Evolutionary conservation across 2,113 vertebrate genomes (phyloP).

Genomic region (Eidolon helvum): DNA sequence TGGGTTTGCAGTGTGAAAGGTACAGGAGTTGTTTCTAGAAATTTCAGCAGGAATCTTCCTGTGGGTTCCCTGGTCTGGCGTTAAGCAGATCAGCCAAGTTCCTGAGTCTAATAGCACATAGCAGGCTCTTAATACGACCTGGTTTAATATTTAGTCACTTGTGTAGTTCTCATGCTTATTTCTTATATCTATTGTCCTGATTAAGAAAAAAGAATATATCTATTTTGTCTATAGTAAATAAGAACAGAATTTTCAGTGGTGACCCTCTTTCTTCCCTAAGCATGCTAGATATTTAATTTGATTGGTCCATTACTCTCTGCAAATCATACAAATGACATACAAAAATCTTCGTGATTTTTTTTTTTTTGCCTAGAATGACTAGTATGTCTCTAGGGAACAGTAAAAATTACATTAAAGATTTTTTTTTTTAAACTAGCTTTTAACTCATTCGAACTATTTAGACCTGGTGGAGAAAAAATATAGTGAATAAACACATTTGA

Average conservation of each 20-base stretch:
- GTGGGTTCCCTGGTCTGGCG: too few relatives aligned
- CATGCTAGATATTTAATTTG: not conserved
- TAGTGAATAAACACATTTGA: not conserved
- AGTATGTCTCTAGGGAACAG: not conserved
- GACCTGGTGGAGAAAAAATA: not conserved
- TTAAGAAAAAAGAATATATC: not conserved
- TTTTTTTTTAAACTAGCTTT: conserved; percentile 26
- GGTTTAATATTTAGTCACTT: too few relatives aligned
- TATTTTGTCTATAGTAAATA: not conserved
- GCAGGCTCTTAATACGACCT: too few relatives aligned
- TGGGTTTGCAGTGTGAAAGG: too few relatives aligned
- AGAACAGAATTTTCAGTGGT: not conserved
- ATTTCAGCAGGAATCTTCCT: too few relatives aligned
- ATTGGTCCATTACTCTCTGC: not conserved
- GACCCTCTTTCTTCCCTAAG: not conserved
- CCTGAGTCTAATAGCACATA: too few relatives aligned
- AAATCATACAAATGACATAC: not conserved
- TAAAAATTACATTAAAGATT: not conserved
- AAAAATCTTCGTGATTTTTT: not conserved
- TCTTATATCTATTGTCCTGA: not conserved
- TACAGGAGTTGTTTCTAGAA: too few relatives aligned
- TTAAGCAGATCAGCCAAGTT: too few relatives aligned
- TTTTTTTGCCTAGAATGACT: not conserved
- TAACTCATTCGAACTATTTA: not conserved
- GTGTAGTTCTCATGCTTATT: too few relatives aligned